Evolutionary conservation across 2,888 invertebrate species (phyloP), one percentile per base, ranked within the genome.

Genomic region (Calephelis perditalis): DNA sequence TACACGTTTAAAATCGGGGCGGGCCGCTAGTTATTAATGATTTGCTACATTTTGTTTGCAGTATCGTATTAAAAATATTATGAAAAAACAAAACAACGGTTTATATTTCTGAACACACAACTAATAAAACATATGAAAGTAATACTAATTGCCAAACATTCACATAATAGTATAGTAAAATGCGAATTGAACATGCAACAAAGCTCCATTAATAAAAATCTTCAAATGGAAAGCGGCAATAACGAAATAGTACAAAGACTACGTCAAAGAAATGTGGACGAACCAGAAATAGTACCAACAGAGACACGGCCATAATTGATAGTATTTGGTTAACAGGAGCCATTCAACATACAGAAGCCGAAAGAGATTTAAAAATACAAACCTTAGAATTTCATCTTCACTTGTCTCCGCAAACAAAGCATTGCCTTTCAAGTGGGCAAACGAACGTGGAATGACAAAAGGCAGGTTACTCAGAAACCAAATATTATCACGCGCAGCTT

Each of bases 401-500:
- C 77, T 77, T 75, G 79, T 80, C 75, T 79, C 73, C 70, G 74
- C 82, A 84, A 82, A 79, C 82, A 84, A 79, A 72, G 74, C 68
- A 63, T 70, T 70, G 69, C 66, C 65, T 67, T 73, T 85, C 78
- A 77, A 88, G 87, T 86, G 85, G 82, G 74, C 76, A 72, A 74
- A 73, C 81, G 77, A 78, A 75, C 78, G 75, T 73, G 72, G 62
- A 63, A 70, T 67, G 71, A 86, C 82, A 84, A 86, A 81, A 71
- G 79, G 70, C 77, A 78, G 77, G 76, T 74, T 76, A 75, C 76
- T 73, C 73, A 75, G 76, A 85, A 85, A 83, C 79, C 81, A 86
- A 87, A 88, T 86, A 87, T 87, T 86, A 85, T 86, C 87, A 87
- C 87, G 87, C 82, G 79, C 86, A 84, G 79, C 78, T 74, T 79